Percentiles rank a stretch among this genome's conserved stretches.
Evolutionary conservation across 2,113 vertebrate genomes (phyloP).

Genomic region (Leptobrachium ailaonicum): DNA sequence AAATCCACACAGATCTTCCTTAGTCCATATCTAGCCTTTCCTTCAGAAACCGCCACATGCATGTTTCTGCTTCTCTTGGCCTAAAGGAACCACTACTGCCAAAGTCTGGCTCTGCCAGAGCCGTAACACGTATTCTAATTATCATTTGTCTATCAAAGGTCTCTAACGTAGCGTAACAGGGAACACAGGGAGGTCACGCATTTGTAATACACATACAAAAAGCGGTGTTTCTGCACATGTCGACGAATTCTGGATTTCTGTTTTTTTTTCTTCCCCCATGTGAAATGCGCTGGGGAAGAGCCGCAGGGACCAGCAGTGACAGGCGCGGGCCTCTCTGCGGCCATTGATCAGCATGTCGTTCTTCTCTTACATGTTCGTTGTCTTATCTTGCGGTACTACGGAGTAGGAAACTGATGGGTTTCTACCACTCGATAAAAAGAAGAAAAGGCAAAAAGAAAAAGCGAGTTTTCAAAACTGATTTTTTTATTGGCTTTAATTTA

Average conservation of each 20-base stretch:
- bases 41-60: conserved; percentile 68
- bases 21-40: conserved; percentile 42
- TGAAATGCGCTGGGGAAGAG: conserved; percentile 73
- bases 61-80: conserved; percentile 77
- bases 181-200: conserved; percentile 11
- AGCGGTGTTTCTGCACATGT: conserved; percentile 20
- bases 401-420: conserved; percentile 69
- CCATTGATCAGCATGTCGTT: neutral
- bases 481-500: conserved; percentile 49
- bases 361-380: conserved; percentile 59
- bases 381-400: conserved; percentile 82
- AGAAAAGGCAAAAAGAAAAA: conserved; percentile 55
- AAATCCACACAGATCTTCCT: no score
- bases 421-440: conserved; percentile 62
- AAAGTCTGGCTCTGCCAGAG: conserved; percentile 83
- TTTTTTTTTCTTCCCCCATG: conserved; percentile 57
- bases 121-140: conserved; percentile 58
- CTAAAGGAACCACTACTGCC: conserved; percentile 93
- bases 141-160: conserved; percentile 31
- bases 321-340: neutral
- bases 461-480: conserved; percentile 35
- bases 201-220: conserved; percentile 22
- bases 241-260: conserved; percentile 52
- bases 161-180: conserved; percentile 18
- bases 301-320: conserved; percentile 63